Percentiles rank a stretch among this genome's conserved stretches.
phyloP scores from a whole-genome alignment of 2,113 vertebrate species.

The Pygoscelis antarcticus region DNA sequence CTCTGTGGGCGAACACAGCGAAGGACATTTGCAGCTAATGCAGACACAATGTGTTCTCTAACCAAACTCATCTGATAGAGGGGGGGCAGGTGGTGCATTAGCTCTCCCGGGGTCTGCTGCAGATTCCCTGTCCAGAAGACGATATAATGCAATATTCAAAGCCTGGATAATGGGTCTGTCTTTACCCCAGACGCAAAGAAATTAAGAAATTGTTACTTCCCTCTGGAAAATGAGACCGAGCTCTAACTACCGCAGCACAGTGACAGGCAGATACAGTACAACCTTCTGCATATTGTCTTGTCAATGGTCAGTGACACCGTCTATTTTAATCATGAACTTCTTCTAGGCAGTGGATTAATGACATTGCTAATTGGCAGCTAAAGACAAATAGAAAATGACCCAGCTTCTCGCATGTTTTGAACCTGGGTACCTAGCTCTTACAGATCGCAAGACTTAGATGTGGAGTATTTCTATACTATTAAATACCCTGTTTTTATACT shows the following conservation, averaged over 20 bases:
- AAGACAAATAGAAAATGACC: neutral
- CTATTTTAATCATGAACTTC: neutral
- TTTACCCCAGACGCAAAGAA: neutral
- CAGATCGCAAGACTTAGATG: neutral
- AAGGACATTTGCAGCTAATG: neutral
- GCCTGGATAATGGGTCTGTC: neutral
- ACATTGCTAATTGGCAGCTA: constrained; percentile 16
- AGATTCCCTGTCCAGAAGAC: neutral
- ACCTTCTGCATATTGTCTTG: neutral
- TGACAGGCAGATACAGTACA: neutral
- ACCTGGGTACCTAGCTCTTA: neutral
- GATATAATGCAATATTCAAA: neutral
- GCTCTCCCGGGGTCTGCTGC: neutral
- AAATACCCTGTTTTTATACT: neutral
- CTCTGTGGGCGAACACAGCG: neutral
- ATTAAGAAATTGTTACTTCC: neutral
- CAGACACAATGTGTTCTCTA: neutral
- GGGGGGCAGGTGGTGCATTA: neutral
- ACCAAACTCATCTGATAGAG: neutral
- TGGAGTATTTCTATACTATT: neutral
- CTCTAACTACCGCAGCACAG: neutral
- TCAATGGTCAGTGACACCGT: neutral
- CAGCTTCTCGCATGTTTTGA: neutral
- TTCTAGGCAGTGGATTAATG: constrained; percentile 3
- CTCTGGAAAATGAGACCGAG: neutral